A percentile compares a stretch with the other conserved stretches of the same genome.
Evolutionary conservation across 2,888 invertebrate genomes (phyloP).

Genomic region (Cyclophora albipunctata): DNA sequence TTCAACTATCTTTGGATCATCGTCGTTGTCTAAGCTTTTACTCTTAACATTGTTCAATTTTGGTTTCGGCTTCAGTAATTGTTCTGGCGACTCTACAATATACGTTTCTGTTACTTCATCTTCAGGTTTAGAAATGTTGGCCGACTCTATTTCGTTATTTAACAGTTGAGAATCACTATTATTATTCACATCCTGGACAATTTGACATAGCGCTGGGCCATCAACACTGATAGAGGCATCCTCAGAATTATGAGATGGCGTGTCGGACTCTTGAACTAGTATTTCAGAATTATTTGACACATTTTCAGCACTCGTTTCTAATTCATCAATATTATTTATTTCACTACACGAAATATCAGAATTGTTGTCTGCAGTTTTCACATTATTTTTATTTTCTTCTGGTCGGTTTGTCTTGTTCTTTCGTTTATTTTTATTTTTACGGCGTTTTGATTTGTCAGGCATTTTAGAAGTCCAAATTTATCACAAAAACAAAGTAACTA

Average conservation of each 20-base stretch:
- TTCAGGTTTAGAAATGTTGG: not conserved
- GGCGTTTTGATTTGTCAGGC: conserved; percentile 62
- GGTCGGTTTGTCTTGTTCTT: conserved; percentile 55
- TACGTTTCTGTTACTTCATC: conserved; percentile 26
- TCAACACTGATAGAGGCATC: too few species aligned
- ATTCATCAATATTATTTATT: not conserved
- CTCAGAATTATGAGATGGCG: too few species aligned
- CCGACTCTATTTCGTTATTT: conserved; percentile 7
- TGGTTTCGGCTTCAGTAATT: conserved; percentile 38
- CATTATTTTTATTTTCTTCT: conserved; percentile 34
- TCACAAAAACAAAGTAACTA: conserved; percentile 52
- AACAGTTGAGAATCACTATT: conserved; percentile 25
- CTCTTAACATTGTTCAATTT: conserved; percentile 56
- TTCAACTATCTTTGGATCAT: conserved; percentile 59
- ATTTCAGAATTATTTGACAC: conserved; percentile 1
- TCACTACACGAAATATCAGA: conserved; percentile 25
- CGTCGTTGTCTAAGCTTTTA: conserved; percentile 68
- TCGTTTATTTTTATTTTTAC: conserved; percentile 66
- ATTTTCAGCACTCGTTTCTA: too few species aligned
- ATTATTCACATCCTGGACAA: conserved; percentile 39
- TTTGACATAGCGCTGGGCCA: not conserved
- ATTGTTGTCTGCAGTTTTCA: conserved; percentile 29
- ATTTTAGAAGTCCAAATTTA: conserved; percentile 44
- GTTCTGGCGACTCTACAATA: conserved; percentile 63
- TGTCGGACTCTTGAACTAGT: too few species aligned